These are phyloP conservation scores for Cheilosia impressa DNA, from an alignment of 2,888 invertebrate genomes.

Conservation along the genomic window DNA sequence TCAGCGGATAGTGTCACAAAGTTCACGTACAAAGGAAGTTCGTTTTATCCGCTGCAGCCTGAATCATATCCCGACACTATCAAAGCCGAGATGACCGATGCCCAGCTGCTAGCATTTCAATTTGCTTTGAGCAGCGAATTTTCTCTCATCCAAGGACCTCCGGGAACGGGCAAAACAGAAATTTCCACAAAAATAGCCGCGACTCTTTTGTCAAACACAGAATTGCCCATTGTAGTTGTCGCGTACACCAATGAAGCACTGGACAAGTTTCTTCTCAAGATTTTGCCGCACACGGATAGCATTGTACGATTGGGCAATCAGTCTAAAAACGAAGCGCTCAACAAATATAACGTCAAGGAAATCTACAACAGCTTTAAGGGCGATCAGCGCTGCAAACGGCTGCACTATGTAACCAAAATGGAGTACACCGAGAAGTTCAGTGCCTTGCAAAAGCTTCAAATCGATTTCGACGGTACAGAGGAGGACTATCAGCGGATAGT, in stretches of 20 bases:
- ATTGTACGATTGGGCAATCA: slow-evolving; percentile 89
- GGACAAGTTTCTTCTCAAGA: slow-evolving; percentile 92
- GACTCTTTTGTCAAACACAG: slow-evolving; percentile 87
- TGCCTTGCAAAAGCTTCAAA: slow-evolving; percentile 79
- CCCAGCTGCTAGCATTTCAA: slow-evolving; percentile 88
- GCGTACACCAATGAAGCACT: slow-evolving; percentile 94
- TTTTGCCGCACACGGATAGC: slow-evolving; percentile 85
- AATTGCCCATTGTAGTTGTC: slow-evolving; percentile 88
- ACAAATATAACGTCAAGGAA: slow-evolving; percentile 84
- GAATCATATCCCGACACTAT: slow-evolving; percentile 84
- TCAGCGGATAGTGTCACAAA: slow-evolving; percentile 63
- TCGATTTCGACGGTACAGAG: slow-evolving; percentile 81
- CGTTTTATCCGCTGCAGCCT: slow-evolving; percentile 76
- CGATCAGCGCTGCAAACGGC: slow-evolving; percentile 77
- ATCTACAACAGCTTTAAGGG: slow-evolving; percentile 62
- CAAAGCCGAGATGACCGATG: slow-evolving; percentile 85
- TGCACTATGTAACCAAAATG: slow-evolving; percentile 79
- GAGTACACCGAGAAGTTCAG: slow-evolving; percentile 80
- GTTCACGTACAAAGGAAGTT: slow-evolving; percentile 76
- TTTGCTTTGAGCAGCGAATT: slow-evolving; percentile 89
- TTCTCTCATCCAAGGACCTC: slow-evolving; percentile 93
- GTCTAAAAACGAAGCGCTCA: slow-evolving; percentile 86
- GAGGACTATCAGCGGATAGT: slow-evolving; percentile 78
- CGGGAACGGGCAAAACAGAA: slow-evolving; percentile 94
- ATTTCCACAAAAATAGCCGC: slow-evolving; percentile 90